Percentiles rank a stretch among this genome's conserved stretches.
phyloP scores from a whole-genome alignment of 2,888 invertebrate genomes.

The Eupithecia inturbata region DNA sequence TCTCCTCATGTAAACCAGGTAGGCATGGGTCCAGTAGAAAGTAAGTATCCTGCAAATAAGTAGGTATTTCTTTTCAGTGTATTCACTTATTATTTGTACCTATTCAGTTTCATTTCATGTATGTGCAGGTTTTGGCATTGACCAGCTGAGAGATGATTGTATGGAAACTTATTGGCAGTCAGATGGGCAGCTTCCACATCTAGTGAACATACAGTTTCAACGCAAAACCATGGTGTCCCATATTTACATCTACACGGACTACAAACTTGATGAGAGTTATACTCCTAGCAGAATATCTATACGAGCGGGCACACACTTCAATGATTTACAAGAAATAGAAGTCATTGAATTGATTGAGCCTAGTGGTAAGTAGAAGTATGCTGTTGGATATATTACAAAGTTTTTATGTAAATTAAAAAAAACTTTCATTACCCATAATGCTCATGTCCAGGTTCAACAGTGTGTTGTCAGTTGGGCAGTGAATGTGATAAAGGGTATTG shows the following conservation, averaged over 20 bases:
- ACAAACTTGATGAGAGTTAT: constrained; percentile 99
- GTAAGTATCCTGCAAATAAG: background rate
- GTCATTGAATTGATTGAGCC: constrained; percentile 97
- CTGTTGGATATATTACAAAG: background rate
- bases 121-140: constrained; percentile 95
- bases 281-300: constrained; percentile 98
- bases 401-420: background rate
- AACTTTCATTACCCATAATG: background rate
- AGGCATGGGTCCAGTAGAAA: background rate
- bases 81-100: background rate
- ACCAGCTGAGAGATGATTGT: constrained; percentile 96
- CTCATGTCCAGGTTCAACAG: background rate
- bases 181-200: constrained; percentile 98
- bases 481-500: background rate
- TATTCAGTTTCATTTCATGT: too few relatives aligned
- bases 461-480: background rate
- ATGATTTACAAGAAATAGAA: constrained; percentile 98
- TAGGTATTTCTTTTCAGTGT: background rate
- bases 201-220: constrained; percentile 98
- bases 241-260: constrained; percentile 98
- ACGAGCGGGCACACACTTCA: constrained; percentile 97
- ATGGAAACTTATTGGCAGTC: constrained; percentile 99
- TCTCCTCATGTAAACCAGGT: constrained; percentile 99
- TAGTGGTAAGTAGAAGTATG: constrained; percentile 83
- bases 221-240: constrained; percentile 97